Evolutionary conservation across 2,888 invertebrate genomes (phyloP).

Genomic region (Entomobrya proxima): DNA sequence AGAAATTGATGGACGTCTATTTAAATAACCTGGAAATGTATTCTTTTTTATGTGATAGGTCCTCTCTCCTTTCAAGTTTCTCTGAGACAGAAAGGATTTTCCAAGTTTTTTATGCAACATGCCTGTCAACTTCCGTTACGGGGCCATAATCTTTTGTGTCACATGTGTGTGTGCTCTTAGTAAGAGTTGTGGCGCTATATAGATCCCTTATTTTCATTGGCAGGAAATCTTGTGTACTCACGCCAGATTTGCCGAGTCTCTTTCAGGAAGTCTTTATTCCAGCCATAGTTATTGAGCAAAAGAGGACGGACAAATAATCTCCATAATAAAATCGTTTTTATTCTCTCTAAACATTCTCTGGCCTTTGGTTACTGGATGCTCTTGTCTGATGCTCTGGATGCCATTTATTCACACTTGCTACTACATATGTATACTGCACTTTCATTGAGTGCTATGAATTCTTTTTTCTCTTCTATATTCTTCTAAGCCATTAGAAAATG

Average conservation of each 20-base stretch:
- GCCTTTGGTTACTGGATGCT: neutral
- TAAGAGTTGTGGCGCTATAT: neutral
- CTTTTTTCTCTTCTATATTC: too few species aligned
- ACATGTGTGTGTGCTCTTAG: neutral
- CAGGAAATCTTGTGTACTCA: conserved; percentile 9
- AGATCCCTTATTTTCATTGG: conserved; percentile 3
- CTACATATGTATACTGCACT: too few species aligned
- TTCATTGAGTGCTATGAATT: too few species aligned
- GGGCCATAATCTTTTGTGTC: neutral
- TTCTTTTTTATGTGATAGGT: neutral
- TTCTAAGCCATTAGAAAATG: too few species aligned
- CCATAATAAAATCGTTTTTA: neutral
- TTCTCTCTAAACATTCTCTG: neutral
- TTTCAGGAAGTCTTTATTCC: conserved; percentile 3
- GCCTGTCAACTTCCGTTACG: neutral
- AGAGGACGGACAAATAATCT: neutral
- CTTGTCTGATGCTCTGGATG: neutral
- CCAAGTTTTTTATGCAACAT: neutral
- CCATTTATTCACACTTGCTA: too few species aligned
- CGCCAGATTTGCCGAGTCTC: neutral
- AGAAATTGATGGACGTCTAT: neutral
- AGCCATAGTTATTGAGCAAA: neutral
- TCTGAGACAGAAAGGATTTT: neutral
- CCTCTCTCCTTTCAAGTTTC: neutral
- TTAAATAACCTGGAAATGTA: neutral